Conservation (phyloP, 2,113 vertebrate genomes). For the Polyodon spathula region DNA sequence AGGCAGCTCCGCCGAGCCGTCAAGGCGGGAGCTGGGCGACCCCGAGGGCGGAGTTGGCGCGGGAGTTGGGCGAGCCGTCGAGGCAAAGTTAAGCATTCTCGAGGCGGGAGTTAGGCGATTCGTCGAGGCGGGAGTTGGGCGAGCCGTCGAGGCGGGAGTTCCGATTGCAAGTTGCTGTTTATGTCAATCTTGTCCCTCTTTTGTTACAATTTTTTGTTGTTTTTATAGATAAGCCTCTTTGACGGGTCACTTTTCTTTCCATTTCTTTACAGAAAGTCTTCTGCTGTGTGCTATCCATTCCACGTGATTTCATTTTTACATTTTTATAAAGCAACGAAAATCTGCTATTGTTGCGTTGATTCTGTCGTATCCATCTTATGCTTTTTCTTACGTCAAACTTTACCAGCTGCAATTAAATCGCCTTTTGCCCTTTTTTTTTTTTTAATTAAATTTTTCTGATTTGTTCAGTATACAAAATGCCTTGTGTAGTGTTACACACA, state of each 20-base stretch:
- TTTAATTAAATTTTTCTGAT: constrained; percentile 21
- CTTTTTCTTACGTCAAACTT: constrained; percentile 50
- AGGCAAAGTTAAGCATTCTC: too few relatives aligned
- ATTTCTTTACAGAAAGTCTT: constrained; percentile 40
- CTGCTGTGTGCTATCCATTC: constrained; percentile 46
- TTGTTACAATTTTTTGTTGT: not conserved
- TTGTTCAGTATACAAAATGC: too few relatives aligned
- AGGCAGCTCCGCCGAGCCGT: too few relatives aligned
- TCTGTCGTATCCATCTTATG: constrained; percentile 35
- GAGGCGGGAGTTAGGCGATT: too few relatives aligned
- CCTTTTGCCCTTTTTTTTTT: constrained; percentile 22
- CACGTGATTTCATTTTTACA: constrained; percentile 20
- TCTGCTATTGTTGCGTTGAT: constrained; percentile 54
- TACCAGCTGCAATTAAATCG: constrained; percentile 50
- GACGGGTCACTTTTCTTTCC: constrained; percentile 14
- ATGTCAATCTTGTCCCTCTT: too few relatives aligned
- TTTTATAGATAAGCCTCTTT: not conserved
- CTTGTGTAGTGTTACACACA: too few relatives aligned
- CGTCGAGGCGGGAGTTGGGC: too few relatives aligned
- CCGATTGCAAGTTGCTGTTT: too few relatives aligned
- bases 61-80: too few relatives aligned
- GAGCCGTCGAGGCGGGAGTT: too few relatives aligned
- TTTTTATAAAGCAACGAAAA: constrained; percentile 18
- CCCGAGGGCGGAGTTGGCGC: too few relatives aligned
- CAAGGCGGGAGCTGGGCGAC: too few relatives aligned